A percentile compares a stretch with the other conserved stretches of the same genome.
Evolutionary conservation across 2,797 vertebrate genomes (phyloP).

Genomic region (Poeciliopsis gracilis): DNA sequence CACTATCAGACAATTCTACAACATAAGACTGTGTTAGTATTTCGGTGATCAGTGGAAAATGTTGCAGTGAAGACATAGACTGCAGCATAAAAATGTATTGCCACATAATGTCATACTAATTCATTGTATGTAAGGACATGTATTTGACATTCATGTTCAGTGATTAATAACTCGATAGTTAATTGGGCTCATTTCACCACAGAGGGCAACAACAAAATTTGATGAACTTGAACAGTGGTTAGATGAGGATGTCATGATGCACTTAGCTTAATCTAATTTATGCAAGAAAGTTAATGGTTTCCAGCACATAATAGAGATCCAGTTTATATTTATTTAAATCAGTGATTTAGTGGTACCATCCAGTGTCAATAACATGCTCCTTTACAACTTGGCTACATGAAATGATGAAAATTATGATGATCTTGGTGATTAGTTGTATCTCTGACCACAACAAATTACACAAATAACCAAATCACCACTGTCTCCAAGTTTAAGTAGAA

Average conservation of each 20-base stretch:
- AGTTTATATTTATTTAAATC: not conserved
- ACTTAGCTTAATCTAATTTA: not conserved
- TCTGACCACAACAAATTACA: not conserved
- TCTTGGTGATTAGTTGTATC: not conserved
- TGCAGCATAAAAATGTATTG: not conserved
- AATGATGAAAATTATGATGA: not conserved
- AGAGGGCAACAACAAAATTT: not conserved
- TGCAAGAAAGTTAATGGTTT: not conserved
- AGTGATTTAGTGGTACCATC: not conserved
- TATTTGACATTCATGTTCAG: not conserved
- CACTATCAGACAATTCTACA: not conserved
- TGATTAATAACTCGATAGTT: not conserved
- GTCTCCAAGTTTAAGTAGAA: not conserved
- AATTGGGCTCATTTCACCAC: not conserved
- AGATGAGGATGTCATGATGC: not conserved
- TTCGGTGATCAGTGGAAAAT: not conserved
- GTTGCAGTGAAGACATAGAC: not conserved
- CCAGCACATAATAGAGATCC: not conserved
- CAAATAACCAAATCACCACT: not conserved
- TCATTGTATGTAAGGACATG: not conserved
- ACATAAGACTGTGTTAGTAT: not conserved
- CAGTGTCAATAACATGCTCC: not conserved
- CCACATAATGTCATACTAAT: not conserved
- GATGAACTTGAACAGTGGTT: not conserved
- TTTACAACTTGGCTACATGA: not conserved